Evolutionary conservation across 1,140 invertebrate species (phyloP), one percentile per base, ranked within the genome.

Genomic region (Drosophila repletoides): DNA sequence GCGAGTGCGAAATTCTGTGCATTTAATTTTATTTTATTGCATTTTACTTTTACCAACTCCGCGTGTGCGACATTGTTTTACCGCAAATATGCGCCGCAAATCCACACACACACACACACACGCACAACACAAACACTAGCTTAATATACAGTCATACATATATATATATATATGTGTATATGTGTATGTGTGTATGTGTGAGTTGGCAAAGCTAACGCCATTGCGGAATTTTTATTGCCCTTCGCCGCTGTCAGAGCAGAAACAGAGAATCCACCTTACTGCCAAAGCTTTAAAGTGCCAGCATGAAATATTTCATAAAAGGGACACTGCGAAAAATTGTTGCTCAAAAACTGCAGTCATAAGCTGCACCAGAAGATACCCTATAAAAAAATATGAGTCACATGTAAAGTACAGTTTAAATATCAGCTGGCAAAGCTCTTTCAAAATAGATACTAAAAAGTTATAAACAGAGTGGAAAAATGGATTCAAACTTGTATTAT

Each of bases 191-290:
- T 36, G 38, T 34, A 59, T 45, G 69, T 21, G 51, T 40, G 41
- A 31, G 7, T 33, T 28, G 26, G 19, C 53, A 79, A 61, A 68
- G 80, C 75, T 60, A 74, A 72, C 75, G 74, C 79, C 77, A 79
- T 51, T 79, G 79, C 60, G 74, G 79, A 84, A 84, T 84, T 84
- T 84, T 84, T 84, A 84, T 84, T 86, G 81, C 79, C 74, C 75
- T 66, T 71, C 60, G 51, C 22, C 77, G 55, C 53, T 69, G 77
- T 69, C 79, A 84, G 56, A 45, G 60, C 51, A 43, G 58, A 65
- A 63, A 61, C 69, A 73, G 28, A 15, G 26, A 33, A 41, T 61
- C 22, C 41, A 70, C 61, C 51, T 71, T 66, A 70, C 55, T 61
- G 19, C 58, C 40, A 56, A 67, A 56, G 74, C 73, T 84, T 83